Evolutionary conservation across 1,140 invertebrate genomes (phyloP), one percentile per base, ranked within the genome.

Genomic region (Brachionus rotundiformis): DNA sequence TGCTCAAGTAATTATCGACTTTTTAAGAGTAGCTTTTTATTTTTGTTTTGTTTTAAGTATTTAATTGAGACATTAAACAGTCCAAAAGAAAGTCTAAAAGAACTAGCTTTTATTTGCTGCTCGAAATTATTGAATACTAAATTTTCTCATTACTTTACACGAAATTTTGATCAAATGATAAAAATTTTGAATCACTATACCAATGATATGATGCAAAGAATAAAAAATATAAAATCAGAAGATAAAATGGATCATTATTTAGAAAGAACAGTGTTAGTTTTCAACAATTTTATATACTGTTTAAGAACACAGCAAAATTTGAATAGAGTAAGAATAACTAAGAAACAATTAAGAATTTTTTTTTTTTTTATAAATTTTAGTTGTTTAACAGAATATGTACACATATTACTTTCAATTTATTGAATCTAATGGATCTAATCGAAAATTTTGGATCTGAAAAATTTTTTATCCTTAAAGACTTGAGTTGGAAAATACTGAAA

Each of bases 161-260:
- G 68, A 44, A 73, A 73, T 41, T 73, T 73, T 44, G 68, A 73
- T 44, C 68, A 73, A 47, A 73, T 73, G 68, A 16, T 44, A 11
- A 73, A 73, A 73, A 73, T 73, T 44, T 19, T 73, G 39, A 73
- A 44, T 44, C 11, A 44, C 13, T 73, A 23, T 44, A 13, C 41
- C 10, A 13, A 10, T 16, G 68, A 73, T 25, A 3, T 44, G 6
- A 31, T 23, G 3, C 36, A 73, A 25, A 73, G 16, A 19, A 8
- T 73, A 23, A 44, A 68, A 29, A 63, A 63, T 3, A 29, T 19
- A 16, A 25, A 25, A 41, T 11, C 19, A 41, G 36, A 41, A 29
- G 25, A 44, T 44, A 5, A 44, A 23, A 23, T 73, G 6, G 19
- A 73, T 13, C 1, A 1, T 4, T 44, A 25, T 44, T 27, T 44